Conservation (phyloP, 2,888 invertebrate genomes). For the Stictocephala bisonia region DNA sequence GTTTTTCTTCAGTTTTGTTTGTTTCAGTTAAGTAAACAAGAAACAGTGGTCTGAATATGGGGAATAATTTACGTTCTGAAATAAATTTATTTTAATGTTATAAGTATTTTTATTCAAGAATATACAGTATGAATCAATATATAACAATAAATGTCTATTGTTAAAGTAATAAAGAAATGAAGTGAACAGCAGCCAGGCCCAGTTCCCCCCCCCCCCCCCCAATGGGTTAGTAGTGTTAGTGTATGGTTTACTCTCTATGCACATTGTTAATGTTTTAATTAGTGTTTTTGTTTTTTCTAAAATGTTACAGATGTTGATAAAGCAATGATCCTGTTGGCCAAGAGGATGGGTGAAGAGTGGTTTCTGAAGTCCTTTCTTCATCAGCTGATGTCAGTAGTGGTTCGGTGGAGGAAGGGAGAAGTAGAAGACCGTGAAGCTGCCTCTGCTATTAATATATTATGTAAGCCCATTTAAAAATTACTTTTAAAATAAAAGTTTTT, state of each 20-base stretch:
- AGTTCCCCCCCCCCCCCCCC: too few species aligned
- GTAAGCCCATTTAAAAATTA: background rate
- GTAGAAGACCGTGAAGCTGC: background rate
- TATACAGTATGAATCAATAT: too few species aligned
- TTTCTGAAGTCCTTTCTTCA: background rate
- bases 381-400: background rate
- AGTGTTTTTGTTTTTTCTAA: too few species aligned
- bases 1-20: too few species aligned
- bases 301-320: background rate
- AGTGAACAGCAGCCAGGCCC: background rate
- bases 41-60: too few species aligned
- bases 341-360: background rate
- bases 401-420: constrained; percentile 1
- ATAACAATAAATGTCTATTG: too few species aligned
- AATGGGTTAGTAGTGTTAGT: too few species aligned
- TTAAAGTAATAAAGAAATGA: background rate
- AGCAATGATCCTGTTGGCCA: background rate
- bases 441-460: background rate
- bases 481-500: background rate
- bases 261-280: background rate
- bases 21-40: too few species aligned
- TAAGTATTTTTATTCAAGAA: too few species aligned
- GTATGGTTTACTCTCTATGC: too few species aligned
- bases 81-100: too few species aligned
- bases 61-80: too few species aligned